phyloP scores from a whole-genome alignment of 1,140 invertebrate species.

The Aphaenogaster floridana region DNA sequence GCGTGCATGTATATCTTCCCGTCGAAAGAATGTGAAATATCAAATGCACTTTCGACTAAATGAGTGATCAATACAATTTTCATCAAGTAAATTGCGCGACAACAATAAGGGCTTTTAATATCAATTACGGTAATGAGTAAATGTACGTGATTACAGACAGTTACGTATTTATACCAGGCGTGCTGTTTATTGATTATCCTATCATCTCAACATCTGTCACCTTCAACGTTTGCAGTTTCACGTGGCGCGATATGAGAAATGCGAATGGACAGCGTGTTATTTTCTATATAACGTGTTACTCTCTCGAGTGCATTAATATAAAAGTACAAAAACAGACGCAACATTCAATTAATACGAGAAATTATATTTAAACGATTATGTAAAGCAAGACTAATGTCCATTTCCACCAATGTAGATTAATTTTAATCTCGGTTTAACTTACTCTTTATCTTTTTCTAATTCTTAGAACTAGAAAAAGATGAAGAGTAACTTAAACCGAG shows the following conservation, averaged over 20 bases:
- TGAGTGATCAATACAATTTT: slow-evolving; percentile 38
- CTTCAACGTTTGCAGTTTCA: slow-evolving; percentile 19
- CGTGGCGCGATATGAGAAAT: background rate
- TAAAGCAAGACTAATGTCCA: background rate
- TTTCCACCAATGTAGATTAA: no score
- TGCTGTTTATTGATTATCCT: slow-evolving; percentile 24
- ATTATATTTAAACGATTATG: background rate
- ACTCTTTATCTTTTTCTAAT: no score
- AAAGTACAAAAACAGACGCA: background rate
- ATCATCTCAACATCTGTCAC: slow-evolving; percentile 8
- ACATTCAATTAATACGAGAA: background rate
- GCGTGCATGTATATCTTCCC: background rate
- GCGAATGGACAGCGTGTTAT: background rate
- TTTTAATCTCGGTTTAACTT: no score
- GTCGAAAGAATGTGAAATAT: background rate
- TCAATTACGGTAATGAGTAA: slow-evolving; percentile 43
- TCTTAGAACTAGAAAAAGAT: no score
- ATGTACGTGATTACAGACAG: slow-evolving; percentile 32
- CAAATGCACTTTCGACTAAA: slow-evolving; percentile 12
- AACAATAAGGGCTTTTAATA: slow-evolving; percentile 31
- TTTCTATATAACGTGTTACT: background rate
- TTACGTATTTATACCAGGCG: background rate
- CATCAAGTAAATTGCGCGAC: slow-evolving; percentile 34
- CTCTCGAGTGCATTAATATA: background rate
- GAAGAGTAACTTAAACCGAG: no score